Evolutionary conservation across 1,140 invertebrate species (phyloP), one percentile per base, ranked within the genome.

Genomic region (Metopolophium dirhodum): DNA sequence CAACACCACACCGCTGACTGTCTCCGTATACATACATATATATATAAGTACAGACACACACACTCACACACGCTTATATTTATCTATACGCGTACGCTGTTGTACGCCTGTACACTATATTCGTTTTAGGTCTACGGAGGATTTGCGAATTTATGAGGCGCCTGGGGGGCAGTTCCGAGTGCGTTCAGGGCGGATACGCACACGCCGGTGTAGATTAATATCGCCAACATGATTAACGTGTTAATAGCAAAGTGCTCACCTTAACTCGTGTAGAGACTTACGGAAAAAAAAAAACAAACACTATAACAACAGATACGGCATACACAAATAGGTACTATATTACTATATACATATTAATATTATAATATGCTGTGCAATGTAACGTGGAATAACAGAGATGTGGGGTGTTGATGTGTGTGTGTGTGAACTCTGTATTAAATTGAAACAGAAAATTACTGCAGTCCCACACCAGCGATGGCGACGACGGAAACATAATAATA

Each of bases 81-180:
- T 61, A 30, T 61, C 30, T 14, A 54, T 68, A 68, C 30, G 3
- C 14, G 30, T 68, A 57, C 57, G 57, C 8, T 30, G 54, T 23
- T 7, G 23, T 57, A 26, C 22, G 22, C 7, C 54, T 7, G 7
- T 85, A 85, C 41, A 14, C 26, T 11, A 26, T 41, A 30, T 86
- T 45, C 83, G 41, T 47, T 86, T 30, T 86, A 86, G 41, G 83
- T 86, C 41, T 47, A 86, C 41, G 83, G 83, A 47, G 26, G 37
- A 86, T 86, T 86, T 47, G 83, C 41, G 41, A 86, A 86, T 86
- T 86, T 86, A 86, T 45, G 83, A 30, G 41, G 37, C 37, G 83
- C 83, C 83, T 45, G 41, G 83, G 41, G 83, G 41, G 41, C 37
- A 45, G 83, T 85, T 85, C 37, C 41, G 41, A 45, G 37, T 86